These are phyloP conservation scores for Julus scandinavius DNA, from an alignment of 2,888 invertebrate genomes.

Conservation along the genomic window DNA sequence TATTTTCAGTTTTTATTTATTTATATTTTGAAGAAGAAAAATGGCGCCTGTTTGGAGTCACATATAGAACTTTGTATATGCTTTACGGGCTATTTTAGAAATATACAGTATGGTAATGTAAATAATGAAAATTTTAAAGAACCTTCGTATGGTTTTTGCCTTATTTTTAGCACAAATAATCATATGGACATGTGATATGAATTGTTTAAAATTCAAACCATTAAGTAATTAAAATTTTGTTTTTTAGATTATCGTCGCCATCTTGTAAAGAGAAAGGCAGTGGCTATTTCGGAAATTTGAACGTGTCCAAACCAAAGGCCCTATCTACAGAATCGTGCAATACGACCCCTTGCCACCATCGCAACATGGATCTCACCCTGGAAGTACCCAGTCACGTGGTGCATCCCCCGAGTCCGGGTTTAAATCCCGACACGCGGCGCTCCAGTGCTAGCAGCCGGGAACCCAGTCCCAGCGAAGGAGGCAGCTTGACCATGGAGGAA, in stretches of 20 bases:
- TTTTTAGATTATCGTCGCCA: slow-evolving; percentile 58
- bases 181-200: no score
- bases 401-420: not conserved
- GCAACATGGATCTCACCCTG: slow-evolving; percentile 50
- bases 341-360: not conserved
- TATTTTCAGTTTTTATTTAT: no score
- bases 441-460: slow-evolving; percentile 41
- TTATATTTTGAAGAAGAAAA: no score
- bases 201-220: no score
- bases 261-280: slow-evolving; percentile 56
- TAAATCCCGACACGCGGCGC: slow-evolving; percentile 3
- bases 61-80: no score
- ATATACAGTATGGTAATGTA: no score
- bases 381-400: slow-evolving; percentile 39
- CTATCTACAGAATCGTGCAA: slow-evolving; percentile 53
- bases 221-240: no score
- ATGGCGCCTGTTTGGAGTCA: no score
- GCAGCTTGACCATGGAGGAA: slow-evolving; percentile 65
- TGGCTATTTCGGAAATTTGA: slow-evolving; percentile 50
- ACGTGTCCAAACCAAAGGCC: slow-evolving; percentile 50
- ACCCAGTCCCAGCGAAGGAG: slow-evolving; percentile 3
- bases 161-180: no score
- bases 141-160: no score
- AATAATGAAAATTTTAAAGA: no score
- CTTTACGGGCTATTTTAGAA: no score